Evolutionary conservation across 2,113 vertebrate species (phyloP).

Genomic region (Sciurus niger): DNA sequence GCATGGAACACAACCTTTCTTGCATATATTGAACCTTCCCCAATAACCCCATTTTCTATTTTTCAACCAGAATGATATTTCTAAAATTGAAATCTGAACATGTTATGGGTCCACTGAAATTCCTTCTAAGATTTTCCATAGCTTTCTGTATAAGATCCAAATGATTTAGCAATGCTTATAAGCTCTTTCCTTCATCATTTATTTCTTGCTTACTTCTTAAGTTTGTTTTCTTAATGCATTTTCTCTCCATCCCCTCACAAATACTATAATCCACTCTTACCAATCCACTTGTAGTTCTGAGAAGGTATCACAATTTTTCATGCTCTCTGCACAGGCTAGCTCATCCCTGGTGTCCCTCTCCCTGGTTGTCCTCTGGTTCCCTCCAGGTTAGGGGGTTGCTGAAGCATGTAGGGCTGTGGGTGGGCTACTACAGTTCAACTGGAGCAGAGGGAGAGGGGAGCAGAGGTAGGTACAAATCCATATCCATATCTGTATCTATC

Average conservation of each 20-base stretch:
- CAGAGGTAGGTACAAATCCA: background rate
- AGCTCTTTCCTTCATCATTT: background rate
- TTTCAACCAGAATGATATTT: background rate
- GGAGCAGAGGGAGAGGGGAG: background rate
- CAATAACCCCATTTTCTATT: background rate
- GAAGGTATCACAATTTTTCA: background rate
- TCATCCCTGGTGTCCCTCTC: background rate
- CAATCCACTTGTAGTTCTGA: background rate
- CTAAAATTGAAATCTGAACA: conserved; percentile 5
- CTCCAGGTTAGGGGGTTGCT: background rate
- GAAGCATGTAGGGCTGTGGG: background rate
- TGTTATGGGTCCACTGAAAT: background rate
- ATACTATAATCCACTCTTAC: background rate
- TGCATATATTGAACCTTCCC: background rate
- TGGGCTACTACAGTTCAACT: background rate
- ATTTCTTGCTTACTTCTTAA: conserved; percentile 10
- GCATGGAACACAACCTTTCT: background rate
- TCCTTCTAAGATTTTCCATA: background rate
- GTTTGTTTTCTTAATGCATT: background rate
- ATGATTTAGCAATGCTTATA: background rate
- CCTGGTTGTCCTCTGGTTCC: background rate
- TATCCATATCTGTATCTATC: background rate
- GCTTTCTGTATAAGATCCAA: background rate
- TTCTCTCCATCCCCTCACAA: background rate
- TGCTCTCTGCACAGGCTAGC: background rate